Evolutionary conservation across 37 sponge, comb jelly and placozoan genomes (phyloP).

Genomic region (Cliona cf. orientalis): DNA sequence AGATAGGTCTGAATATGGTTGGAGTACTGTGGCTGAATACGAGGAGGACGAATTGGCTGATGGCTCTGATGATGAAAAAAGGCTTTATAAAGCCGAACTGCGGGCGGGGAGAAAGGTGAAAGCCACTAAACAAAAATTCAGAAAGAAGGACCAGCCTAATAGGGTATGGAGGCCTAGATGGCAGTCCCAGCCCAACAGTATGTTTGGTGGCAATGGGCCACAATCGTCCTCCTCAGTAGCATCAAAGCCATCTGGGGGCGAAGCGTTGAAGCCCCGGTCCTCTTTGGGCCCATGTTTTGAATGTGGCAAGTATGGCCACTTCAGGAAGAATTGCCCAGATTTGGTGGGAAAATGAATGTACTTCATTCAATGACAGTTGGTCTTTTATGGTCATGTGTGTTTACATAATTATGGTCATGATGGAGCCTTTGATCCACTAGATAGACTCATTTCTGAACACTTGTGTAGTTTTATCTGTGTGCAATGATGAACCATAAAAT

Average conservation of each 20-base stretch:
- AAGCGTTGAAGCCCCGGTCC: background rate
- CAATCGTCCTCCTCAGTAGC: background rate
- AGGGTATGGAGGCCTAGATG: background rate
- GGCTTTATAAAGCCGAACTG: background rate
- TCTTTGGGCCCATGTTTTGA: background rate
- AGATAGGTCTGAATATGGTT: conserved; percentile 3
- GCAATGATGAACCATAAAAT: too few species aligned
- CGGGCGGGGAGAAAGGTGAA: background rate
- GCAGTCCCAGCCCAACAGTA: background rate
- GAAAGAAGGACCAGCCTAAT: background rate
- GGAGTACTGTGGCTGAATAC: background rate
- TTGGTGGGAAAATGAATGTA: too few species aligned
- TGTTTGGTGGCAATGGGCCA: background rate
- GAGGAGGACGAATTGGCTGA: background rate
- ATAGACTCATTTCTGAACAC: too few species aligned
- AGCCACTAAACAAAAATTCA: background rate
- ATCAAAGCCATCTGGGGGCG: background rate
- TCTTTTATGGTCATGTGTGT: too few species aligned
- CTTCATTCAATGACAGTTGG: too few species aligned
- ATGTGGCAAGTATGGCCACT: background rate
- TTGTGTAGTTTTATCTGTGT: too few species aligned
- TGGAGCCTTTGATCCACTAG: too few species aligned
- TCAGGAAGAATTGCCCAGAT: background rate
- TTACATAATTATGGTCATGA: too few species aligned
- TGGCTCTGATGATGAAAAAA: background rate